Percentiles rank a stretch among this genome's conserved stretches.
phyloP scores from a whole-genome alignment of 1,140 invertebrate genomes.

The Agraylea sexmaculata region DNA sequence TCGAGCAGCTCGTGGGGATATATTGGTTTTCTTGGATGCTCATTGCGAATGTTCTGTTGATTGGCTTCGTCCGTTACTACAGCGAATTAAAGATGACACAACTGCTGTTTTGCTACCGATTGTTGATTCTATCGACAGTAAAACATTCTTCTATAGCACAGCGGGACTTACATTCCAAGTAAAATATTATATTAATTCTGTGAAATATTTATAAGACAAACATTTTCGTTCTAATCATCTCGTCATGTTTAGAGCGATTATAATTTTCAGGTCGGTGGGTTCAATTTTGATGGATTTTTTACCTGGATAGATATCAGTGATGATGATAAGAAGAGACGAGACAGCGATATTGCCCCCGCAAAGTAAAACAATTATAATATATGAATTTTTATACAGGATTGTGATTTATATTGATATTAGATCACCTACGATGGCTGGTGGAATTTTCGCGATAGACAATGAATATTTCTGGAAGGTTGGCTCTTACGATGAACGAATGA shows the following conservation, averaged over 20 bases:
- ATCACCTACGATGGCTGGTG: conserved; percentile 89
- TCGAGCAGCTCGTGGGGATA: conserved; percentile 49
- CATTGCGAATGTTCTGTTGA: conserved; percentile 64
- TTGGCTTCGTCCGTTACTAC: conserved; percentile 58
- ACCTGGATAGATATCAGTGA: conserved; percentile 77
- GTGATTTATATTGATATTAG: too few relatives aligned
- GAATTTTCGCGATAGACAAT: conserved; percentile 77
- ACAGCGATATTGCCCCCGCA: conserved; percentile 34
- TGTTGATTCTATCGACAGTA: conserved; percentile 78
- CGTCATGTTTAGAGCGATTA: conserved; percentile 1
- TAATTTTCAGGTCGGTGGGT: conserved; percentile 62
- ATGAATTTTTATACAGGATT: conserved; percentile 1
- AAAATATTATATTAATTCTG: too few relatives aligned
- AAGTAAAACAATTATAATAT: conserved; percentile 29
- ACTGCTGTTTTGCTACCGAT: conserved; percentile 71
- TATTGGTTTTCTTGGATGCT: conserved; percentile 69
- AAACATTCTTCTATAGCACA: conserved; percentile 70
- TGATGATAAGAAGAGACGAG: conserved; percentile 51
- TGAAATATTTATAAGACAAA: too few relatives aligned
- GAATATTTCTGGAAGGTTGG: conserved; percentile 93
- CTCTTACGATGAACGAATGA: conserved; percentile 87
- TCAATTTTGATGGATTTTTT: conserved; percentile 85
- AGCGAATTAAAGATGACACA: conserved; percentile 50
- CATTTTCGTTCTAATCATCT: too few relatives aligned
- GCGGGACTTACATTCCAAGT: conserved; percentile 45